Evolutionary conservation across 2,888 invertebrate species (phyloP).

Genomic region (Tiliacea aurago): DNA sequence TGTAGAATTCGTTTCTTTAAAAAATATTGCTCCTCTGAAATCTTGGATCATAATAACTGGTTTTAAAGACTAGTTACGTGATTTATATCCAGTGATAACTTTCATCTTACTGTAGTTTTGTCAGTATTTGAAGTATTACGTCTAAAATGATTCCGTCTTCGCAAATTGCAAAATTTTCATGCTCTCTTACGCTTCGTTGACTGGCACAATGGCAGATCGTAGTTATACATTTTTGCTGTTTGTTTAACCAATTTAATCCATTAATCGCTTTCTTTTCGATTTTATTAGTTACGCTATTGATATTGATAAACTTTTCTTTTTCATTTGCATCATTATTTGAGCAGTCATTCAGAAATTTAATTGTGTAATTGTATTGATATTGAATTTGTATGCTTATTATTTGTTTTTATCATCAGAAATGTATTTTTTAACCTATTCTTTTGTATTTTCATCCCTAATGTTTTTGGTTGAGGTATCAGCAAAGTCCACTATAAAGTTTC

Average conservation of each 20-base stretch:
- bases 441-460: neutral
- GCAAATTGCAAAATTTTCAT: constrained; percentile 9
- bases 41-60: constrained; percentile 62
- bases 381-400: neutral
- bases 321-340: constrained; percentile 15
- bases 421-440: neutral
- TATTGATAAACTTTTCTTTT: constrained; percentile 45
- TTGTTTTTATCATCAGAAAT: neutral
- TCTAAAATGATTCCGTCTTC: neutral
- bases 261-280: constrained; percentile 68
- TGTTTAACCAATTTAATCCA: constrained; percentile 66
- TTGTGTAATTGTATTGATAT: neutral
- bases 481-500: neutral
- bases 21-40: constrained; percentile 56
- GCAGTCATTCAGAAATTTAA: constrained; percentile 12
- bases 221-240: constrained; percentile 67
- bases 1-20: constrained; percentile 57
- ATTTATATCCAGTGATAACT: constrained; percentile 49
- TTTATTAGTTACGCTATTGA: constrained; percentile 43
- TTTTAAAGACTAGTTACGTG: constrained; percentile 55
- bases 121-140: neutral
- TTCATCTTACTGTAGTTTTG: constrained; percentile 51
- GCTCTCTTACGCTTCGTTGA: constrained; percentile 72
- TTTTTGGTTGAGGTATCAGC: neutral
- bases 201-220: constrained; percentile 64